Evolutionary conservation across 2,113 vertebrate genomes (phyloP).

Genomic region (Ranitomeya variabilis): DNA sequence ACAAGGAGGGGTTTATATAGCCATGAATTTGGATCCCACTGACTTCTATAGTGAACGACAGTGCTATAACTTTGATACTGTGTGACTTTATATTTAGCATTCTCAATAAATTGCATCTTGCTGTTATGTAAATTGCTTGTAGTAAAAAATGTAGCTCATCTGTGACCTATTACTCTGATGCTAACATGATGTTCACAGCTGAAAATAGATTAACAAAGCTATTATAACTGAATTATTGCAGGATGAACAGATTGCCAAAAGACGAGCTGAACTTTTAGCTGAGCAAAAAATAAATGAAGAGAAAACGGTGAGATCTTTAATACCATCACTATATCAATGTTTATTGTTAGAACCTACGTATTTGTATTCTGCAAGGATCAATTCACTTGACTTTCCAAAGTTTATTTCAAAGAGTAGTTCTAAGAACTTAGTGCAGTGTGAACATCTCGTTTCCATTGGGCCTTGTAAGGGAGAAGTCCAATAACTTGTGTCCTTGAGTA

Average conservation of each 20-base stretch:
- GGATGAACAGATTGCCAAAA: conserved; percentile 78
- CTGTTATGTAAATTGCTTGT: neutral
- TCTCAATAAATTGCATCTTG: neutral
- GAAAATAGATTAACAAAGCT: neutral
- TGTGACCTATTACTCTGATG: neutral
- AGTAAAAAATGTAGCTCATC: neutral
- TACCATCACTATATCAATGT: neutral
- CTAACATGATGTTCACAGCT: neutral
- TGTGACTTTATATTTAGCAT: neutral
- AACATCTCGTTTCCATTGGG: too few species aligned
- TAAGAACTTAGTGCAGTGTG: too few species aligned
- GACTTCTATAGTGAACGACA: neutral
- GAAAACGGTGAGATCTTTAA: conserved; percentile 66
- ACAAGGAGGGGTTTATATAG: neutral
- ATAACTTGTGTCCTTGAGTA: neutral
- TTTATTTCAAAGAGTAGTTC: neutral
- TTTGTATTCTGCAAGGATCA: neutral
- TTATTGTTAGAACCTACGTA: neutral
- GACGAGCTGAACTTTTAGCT: conserved; percentile 83
- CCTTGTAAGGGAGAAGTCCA: neutral
- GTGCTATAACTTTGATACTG: neutral
- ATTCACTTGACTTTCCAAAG: neutral
- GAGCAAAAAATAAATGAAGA: conserved; percentile 68
- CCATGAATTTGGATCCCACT: neutral
- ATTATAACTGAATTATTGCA: conserved; percentile 62